A percentile compares a stretch with the other conserved stretches of the same genome.
phyloP scores from a whole-genome alignment of 2,113 vertebrate genomes.

The Lethenteron reissneri region DNA sequence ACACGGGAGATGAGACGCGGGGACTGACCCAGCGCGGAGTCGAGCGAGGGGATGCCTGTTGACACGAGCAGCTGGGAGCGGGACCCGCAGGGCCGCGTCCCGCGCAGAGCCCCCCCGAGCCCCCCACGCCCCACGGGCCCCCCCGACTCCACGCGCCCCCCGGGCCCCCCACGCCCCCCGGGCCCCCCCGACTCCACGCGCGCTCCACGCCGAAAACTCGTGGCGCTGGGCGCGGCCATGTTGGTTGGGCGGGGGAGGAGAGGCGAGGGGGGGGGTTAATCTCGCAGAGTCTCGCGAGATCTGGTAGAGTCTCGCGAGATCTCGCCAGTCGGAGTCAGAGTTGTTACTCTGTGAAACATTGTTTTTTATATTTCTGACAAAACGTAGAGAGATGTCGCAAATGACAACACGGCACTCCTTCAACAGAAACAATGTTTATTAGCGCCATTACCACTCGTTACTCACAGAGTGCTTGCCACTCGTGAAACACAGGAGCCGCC shows the following conservation, averaged over 20 bases:
- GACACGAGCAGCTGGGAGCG: neutral
- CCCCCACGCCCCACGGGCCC: too few species aligned
- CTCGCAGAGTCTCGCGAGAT: neutral
- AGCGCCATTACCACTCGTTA: too few species aligned
- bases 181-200: neutral
- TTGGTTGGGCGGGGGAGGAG: neutral
- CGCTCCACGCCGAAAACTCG: neutral
- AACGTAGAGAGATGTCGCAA: too few species aligned
- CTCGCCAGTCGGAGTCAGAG: too few species aligned
- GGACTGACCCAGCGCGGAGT: neutral
- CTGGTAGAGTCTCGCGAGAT: neutral
- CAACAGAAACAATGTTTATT: too few species aligned
- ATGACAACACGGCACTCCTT: too few species aligned
- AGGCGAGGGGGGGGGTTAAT: neutral
- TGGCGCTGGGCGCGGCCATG: neutral
- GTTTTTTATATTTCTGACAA: too few species aligned
- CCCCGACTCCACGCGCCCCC: too few species aligned
- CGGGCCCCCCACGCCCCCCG: neutral
- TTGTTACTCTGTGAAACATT: too few species aligned
- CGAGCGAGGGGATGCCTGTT: conserved; percentile 2
- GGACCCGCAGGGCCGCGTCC: neutral
- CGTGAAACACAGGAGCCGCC: too few species aligned
- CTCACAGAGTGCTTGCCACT: too few species aligned
- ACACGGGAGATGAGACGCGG: neutral
- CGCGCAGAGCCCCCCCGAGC: neutral